These are phyloP conservation scores for Lithophane socia DNA, from an alignment of 2,888 invertebrate genomes.

Conservation along the genomic window DNA sequence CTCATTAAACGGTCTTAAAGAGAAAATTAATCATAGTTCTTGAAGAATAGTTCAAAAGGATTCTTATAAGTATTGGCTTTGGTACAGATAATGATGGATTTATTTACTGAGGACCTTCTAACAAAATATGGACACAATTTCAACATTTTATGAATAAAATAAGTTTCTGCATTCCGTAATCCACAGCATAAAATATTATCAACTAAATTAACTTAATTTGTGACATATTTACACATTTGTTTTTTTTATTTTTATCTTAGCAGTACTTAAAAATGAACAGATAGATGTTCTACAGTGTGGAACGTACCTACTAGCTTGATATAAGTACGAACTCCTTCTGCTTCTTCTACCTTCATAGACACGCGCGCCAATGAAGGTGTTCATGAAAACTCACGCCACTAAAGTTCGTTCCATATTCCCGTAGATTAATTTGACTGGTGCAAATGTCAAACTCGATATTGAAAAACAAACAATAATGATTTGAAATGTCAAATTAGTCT, in stretches of 20 bases:
- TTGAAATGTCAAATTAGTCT: no score
- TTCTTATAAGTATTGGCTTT: conserved; percentile 22
- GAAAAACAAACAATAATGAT: no score
- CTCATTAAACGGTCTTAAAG: conserved; percentile 49
- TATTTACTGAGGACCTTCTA: background rate
- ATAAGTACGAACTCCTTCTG: background rate
- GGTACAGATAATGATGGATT: conserved; percentile 8
- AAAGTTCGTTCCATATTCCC: no score
- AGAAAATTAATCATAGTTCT: conserved; percentile 57
- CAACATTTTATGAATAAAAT: background rate
- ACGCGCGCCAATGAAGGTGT: no score
- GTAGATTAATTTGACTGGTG: no score
- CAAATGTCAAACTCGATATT: no score
- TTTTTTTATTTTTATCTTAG: background rate
- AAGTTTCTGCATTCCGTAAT: no score
- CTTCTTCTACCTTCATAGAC: background rate
- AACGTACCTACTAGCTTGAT: no score
- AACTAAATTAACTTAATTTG: background rate
- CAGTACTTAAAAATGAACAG: background rate
- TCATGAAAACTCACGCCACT: no score
- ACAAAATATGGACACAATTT: background rate
- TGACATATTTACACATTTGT: background rate
- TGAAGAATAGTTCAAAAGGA: conserved; percentile 37
- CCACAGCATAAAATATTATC: no score
- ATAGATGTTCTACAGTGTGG: no score